A percentile compares a stretch with the other conserved stretches of the same genome.
Evolutionary conservation across 2,797 vertebrate genomes (phyloP).

Genomic region (Rhynchotus rufescens): DNA sequence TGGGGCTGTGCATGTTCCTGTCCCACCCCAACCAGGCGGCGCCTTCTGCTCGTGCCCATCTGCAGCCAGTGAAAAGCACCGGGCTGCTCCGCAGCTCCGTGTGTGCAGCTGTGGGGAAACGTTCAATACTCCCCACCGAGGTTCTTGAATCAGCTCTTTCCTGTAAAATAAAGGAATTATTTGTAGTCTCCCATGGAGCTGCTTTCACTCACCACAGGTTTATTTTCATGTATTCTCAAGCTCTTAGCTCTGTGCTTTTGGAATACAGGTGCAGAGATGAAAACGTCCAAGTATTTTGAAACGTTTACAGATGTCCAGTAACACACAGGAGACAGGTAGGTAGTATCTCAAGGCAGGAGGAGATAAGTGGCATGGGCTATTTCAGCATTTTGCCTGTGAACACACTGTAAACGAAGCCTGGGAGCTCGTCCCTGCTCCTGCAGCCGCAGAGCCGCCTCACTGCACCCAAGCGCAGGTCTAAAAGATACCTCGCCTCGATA

Average conservation of each 20-base stretch:
- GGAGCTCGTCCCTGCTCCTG: not conserved
- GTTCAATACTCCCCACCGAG: not conserved
- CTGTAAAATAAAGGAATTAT: not conserved
- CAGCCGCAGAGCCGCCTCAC: not conserved
- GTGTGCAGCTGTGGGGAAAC: accelerated
- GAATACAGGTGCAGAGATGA: not conserved
- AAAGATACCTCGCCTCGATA: accelerated
- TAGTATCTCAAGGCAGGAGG: not conserved
- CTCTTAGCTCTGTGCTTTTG: not conserved
- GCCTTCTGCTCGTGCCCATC: not conserved
- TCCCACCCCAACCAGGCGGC: too few relatives aligned
- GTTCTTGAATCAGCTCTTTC: accelerated
- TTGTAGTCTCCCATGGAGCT: accelerated
- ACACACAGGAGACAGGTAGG: not conserved
- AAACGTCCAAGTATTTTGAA: not conserved
- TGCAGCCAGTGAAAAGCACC: too few relatives aligned
- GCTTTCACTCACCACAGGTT: not conserved
- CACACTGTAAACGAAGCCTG: not conserved
- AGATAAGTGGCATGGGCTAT: not conserved
- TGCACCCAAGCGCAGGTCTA: accelerated
- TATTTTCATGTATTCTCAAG: not conserved
- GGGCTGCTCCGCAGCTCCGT: accelerated
- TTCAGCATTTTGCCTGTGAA: not conserved
- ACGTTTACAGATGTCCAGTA: not conserved
- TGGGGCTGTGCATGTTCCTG: too few relatives aligned